Evolutionary conservation across 53 echinoderm and acorn worm genomes (phyloP).

Genomic region (Holothuria leucospilota): DNA sequence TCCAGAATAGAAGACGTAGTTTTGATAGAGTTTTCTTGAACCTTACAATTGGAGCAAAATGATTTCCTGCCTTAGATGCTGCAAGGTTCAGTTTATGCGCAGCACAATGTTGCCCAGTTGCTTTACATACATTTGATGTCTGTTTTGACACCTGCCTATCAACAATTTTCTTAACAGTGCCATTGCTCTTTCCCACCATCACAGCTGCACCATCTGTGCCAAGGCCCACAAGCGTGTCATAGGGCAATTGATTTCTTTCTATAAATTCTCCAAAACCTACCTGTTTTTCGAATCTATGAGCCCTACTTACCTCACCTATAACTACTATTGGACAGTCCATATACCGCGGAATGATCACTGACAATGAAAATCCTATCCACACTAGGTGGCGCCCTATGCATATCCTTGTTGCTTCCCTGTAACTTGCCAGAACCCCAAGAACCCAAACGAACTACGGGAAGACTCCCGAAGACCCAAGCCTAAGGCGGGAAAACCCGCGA

Average conservation of each 20-base stretch:
- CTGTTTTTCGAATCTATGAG: too few relatives aligned
- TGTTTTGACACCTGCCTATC: constrained; percentile 53
- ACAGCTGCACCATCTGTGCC: constrained; percentile 35
- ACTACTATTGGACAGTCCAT: too few relatives aligned
- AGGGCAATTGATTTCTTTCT: constrained; percentile 45
- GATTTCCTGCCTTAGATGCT: constrained; percentile 60
- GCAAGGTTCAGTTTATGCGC: constrained; percentile 70
- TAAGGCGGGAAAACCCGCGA: too few relatives aligned
- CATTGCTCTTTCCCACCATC: constrained; percentile 42
- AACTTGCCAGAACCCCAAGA: too few relatives aligned
- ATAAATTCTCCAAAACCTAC: too few relatives aligned
- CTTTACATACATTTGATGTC: not conserved
- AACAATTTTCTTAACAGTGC: constrained; percentile 45
- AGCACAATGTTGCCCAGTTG: constrained; percentile 58
- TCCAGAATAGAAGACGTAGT: constrained; percentile 42
- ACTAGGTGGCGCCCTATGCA: too few relatives aligned
- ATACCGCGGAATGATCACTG: too few relatives aligned
- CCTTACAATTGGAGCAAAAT: constrained; percentile 48
- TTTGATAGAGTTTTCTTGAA: constrained; percentile 37
- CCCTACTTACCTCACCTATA: too few relatives aligned
- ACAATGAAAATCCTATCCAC: too few relatives aligned
- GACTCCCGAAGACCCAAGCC: too few relatives aligned
- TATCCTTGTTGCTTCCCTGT: too few relatives aligned
- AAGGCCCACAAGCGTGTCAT: constrained; percentile 44
- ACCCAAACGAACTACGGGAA: too few relatives aligned